Evolutionary conservation across 2,797 vertebrate species (phyloP).

Genomic region (Emydoidea blandingii): DNA sequence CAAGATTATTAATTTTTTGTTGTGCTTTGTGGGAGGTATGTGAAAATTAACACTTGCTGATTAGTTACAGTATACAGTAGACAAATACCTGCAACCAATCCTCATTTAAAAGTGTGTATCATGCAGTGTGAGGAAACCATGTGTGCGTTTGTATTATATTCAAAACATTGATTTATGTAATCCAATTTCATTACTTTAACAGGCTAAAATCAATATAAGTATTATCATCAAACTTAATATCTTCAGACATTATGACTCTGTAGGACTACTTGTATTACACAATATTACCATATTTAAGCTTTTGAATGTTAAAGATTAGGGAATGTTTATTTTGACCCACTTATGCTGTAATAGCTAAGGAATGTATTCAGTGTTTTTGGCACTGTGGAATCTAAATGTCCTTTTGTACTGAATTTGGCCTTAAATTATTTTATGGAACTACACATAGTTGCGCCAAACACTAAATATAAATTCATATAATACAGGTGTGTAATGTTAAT

Average conservation of each 20-base stretch:
- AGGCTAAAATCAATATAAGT: conserved; percentile 63
- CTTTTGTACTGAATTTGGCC: conserved; percentile 22
- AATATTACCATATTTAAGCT: conserved; percentile 67
- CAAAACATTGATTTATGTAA: conserved; percentile 70
- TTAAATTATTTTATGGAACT: conserved; percentile 32
- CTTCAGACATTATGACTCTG: conserved; percentile 68
- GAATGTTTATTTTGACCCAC: conserved; percentile 70
- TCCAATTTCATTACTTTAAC: conserved; percentile 72
- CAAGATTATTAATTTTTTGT: conserved; percentile 6
- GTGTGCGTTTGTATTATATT: conserved; percentile 47
- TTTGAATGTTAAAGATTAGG: conserved; percentile 40
- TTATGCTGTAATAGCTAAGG: conserved; percentile 57
- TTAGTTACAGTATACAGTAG: conserved; percentile 23
- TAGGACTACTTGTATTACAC: conserved; percentile 66
- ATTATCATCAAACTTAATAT: conserved; percentile 70
- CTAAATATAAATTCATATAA: background rate
- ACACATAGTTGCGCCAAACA: fast-evolving
- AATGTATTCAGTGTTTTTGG: conserved; percentile 51
- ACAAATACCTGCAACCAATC: conserved; percentile 46
- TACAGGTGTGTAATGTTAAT: background rate
- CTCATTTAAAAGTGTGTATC: conserved; percentile 48
- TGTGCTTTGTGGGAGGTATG: conserved; percentile 26
- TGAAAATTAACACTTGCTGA: conserved; percentile 63
- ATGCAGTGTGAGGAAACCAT: conserved; percentile 40
- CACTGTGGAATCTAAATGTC: conserved; percentile 39